Evolutionary conservation across 2,113 vertebrate genomes (phyloP).

Genomic region (Pionites leucogaster): DNA sequence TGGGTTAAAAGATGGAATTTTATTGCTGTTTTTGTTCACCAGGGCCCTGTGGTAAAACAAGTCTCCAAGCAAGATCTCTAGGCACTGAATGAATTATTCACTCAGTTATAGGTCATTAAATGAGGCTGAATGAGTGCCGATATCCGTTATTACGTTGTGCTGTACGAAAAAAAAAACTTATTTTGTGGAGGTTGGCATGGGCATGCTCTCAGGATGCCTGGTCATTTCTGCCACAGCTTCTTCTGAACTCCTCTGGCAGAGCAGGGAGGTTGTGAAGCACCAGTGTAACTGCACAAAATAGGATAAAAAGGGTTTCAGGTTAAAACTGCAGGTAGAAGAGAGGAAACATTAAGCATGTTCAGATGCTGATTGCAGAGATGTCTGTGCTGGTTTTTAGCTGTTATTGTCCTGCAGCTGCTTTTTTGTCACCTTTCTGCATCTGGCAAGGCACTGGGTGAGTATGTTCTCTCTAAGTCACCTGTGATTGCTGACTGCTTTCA

Average conservation of each 20-base stretch:
- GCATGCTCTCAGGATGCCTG: background rate
- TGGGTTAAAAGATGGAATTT: conserved; percentile 58
- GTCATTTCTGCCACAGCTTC: background rate
- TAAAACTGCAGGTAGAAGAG: background rate
- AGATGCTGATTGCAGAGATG: background rate
- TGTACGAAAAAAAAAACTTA: background rate
- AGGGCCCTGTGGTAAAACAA: conserved; percentile 50
- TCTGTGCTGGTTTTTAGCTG: background rate
- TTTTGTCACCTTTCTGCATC: background rate
- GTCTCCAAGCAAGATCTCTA: conserved; percentile 27
- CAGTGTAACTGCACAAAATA: background rate
- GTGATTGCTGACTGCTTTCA: background rate
- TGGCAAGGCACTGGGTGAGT: background rate
- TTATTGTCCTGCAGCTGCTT: background rate
- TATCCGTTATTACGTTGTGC: conserved; percentile 33
- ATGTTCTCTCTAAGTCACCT: background rate
- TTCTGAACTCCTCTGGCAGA: background rate
- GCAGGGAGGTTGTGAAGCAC: background rate
- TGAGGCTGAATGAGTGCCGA: background rate
- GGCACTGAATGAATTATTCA: conserved; percentile 66
- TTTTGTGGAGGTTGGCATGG: background rate
- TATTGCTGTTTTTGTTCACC: conserved; percentile 58
- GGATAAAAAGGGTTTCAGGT: background rate
- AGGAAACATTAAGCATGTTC: background rate
- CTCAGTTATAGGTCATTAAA: conserved; percentile 55